Conservation (phyloP, 2,888 invertebrate species). For the Toxonevra muliebris region DNA sequence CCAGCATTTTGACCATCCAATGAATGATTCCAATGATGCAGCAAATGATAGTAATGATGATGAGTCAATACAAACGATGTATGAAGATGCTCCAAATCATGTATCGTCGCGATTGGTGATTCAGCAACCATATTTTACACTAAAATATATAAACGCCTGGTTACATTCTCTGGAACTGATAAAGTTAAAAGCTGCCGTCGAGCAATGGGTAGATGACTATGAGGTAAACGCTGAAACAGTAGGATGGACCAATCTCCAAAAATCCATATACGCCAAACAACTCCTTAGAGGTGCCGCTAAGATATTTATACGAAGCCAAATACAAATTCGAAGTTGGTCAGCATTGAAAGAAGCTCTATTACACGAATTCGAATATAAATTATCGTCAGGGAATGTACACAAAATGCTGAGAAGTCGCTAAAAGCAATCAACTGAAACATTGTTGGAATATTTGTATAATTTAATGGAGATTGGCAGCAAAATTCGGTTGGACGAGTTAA, state of each 20-base stretch:
- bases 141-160: slow-evolving; percentile 25
- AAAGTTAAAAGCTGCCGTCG: slow-evolving; percentile 24
- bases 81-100: not conserved
- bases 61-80: not conserved
- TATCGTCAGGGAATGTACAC: slow-evolving; percentile 29
- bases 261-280: slow-evolving; percentile 28
- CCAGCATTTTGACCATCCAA: too few species aligned
- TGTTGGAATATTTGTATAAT: slow-evolving; percentile 33
- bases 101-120: not conserved
- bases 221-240: slow-evolving; percentile 28
- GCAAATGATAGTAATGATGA: not conserved
- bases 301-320: slow-evolving; percentile 24
- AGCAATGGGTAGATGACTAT: slow-evolving; percentile 24
- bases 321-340: slow-evolving; percentile 20
- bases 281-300: slow-evolving; percentile 28
- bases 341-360: slow-evolving; percentile 24
- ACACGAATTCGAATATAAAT: slow-evolving; percentile 24
- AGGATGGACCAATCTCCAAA: slow-evolving; percentile 23
- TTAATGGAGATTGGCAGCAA: slow-evolving; percentile 31
- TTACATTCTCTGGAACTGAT: slow-evolving; percentile 21
- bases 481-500: slow-evolving; percentile 28
- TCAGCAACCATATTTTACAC: slow-evolving; percentile 11
- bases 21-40: too few species aligned
- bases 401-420: slow-evolving; percentile 23
- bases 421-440: slow-evolving; percentile 18